Base-by-base conservation (phyloP, 2,888 invertebrate genomes). In the Anoplius nigerrimus region DNA sequence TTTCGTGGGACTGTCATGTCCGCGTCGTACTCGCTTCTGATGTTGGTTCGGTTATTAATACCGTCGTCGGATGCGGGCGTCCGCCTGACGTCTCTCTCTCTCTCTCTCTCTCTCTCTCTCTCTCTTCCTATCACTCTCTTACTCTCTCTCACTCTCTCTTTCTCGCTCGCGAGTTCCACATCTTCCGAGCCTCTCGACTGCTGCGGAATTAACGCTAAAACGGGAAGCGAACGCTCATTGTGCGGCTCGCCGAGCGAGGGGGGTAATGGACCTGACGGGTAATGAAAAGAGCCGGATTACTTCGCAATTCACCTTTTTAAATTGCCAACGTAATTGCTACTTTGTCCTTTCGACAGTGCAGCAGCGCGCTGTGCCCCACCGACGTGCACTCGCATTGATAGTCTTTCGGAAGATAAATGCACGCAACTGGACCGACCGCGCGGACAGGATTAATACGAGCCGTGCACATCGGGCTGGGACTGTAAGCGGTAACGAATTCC, bases 1-100 rank as follows among this genome's bases (percentile, higher is more conserved):
- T 77, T 77, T 78, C 68, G 78, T 59, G 67, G 62, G 67, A 74
- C 76, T 74, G 73, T 79, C 74, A 67, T 66, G 79, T 71, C 70
- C 65, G 34, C 34, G 78, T 67, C 65, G 66, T 43, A 60, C 34
- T 64, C 68, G 48, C 34, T 62, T 57, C 45, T 43, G 55, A 48
- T 13, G 54, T 34, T 72, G 63, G 65, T 75, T 75, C 65, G 62
- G 73, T 74, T 78, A 78, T 78, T 78, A 78, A 71, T 75, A 75
- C 62, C 66, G 59, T 60, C 63, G 69, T 60, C 63, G 69, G 61
- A 70, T 27, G 34, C 54, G 16, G 16, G 34, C 34, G 54, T 53
- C 22, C 16, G 22, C 27, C n/a, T 53, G 54, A 27, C 18, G 18
- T 24, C 34, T 16, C 24, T 4, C 16, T 6, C 48, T 11, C 48